Evolutionary conservation across 2,888 invertebrate species (phyloP).

Genomic region (Drosophila mimetica): DNA sequence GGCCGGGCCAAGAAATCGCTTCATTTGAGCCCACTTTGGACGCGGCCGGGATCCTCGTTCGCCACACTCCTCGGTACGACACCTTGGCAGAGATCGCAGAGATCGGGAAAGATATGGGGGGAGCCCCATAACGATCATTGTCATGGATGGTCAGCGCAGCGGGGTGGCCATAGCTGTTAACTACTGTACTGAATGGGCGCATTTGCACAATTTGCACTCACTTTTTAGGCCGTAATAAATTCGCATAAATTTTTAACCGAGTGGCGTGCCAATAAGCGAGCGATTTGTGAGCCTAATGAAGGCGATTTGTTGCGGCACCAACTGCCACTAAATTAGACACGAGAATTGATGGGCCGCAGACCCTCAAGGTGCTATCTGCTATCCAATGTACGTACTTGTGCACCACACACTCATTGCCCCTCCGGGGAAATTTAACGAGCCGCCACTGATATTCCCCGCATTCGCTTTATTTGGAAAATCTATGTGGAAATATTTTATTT

Average conservation of each 20-base stretch:
- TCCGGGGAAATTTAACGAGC: slow-evolving; percentile 57
- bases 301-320: slow-evolving; percentile 67
- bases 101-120: slow-evolving; percentile 4
- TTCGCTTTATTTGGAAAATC: slow-evolving; percentile 52
- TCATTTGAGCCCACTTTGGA: slow-evolving; percentile 56
- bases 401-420: slow-evolving; percentile 9
- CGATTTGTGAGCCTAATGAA: slow-evolving; percentile 74
- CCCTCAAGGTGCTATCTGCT: slow-evolving; percentile 16
- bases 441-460: slow-evolving; percentile 52
- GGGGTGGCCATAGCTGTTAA: slow-evolving; percentile 68
- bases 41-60: slow-evolving; percentile 40
- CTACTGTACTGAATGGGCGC: slow-evolving; percentile 68
- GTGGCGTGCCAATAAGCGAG: slow-evolving; percentile 58
- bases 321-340: slow-evolving; percentile 62
- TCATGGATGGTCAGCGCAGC: slow-evolving; percentile 64
- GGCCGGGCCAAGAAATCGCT: slow-evolving; percentile 40
- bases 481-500: slow-evolving; percentile 75
- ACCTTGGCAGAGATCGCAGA: background rate
- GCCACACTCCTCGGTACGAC: slow-evolving; percentile 43
- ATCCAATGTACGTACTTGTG: background rate
- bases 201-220: slow-evolving; percentile 67
- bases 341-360: slow-evolving; percentile 58
- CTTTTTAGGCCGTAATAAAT: slow-evolving; percentile 61
- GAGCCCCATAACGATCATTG: slow-evolving; percentile 47
- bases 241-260: slow-evolving; percentile 59